Evolutionary conservation across 2,888 invertebrate genomes (phyloP).

Genomic region (Lasius platythorax): DNA sequence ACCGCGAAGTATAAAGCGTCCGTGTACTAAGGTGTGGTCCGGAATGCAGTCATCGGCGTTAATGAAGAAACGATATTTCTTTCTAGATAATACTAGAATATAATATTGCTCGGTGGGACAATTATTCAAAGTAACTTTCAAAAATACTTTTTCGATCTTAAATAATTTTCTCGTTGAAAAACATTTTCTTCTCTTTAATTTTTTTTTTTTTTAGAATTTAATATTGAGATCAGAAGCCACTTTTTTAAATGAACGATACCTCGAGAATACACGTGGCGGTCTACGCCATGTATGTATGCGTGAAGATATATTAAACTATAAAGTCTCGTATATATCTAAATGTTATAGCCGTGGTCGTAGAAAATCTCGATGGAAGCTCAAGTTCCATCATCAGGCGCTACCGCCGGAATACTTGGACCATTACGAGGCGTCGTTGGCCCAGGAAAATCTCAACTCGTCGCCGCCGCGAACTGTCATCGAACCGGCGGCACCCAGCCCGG

Average conservation of each 20-base stretch:
- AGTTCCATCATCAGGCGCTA: constrained; percentile 93
- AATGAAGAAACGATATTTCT: constrained; percentile 55
- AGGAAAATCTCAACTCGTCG: constrained; percentile 84
- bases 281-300: neutral
- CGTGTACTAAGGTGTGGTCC: constrained; percentile 76
- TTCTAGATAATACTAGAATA: neutral
- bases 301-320: neutral
- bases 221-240: neutral
- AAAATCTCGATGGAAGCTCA: constrained; percentile 91
- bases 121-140: neutral
- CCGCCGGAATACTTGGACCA: constrained; percentile 93
- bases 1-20: constrained; percentile 67
- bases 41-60: constrained; percentile 76
- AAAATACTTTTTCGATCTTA: neutral
- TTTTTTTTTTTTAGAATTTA: neutral
- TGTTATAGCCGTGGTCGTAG: constrained; percentile 86
- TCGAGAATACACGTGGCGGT: neutral
- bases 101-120: neutral
- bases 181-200: neutral
- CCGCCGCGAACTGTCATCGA: constrained; percentile 74
- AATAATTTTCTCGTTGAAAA: neutral
- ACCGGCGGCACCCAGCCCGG: constrained; percentile 82
- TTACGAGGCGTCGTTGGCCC: constrained; percentile 91
- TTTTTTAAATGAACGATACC: neutral
- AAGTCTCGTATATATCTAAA: constrained; percentile 57